Evolutionary conservation across 2,113 vertebrate species (phyloP).

Genomic region (pig (Sus scrofa)): T2T-Sscrofa CM000821.6:47164001-47164500

Average conservation of each 20-base stretch:
- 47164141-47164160: slow-evolving; percentile 36
- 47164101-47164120: not conserved
- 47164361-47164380: slow-evolving; percentile 39
- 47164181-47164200: slow-evolving; percentile 69
- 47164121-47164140: not conserved
- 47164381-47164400: slow-evolving; percentile 58
- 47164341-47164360: slow-evolving; percentile 54
- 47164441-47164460: too few species aligned
- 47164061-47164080: not conserved
- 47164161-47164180: not conserved
- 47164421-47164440: slow-evolving; percentile 78
- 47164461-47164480: not conserved
- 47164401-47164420: slow-evolving; percentile 48
- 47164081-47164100: not conserved
- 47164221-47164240: slow-evolving; percentile 59
- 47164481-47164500: slow-evolving; percentile 27
- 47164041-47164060: slow-evolving; percentile 10
- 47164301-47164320: slow-evolving; percentile 69
- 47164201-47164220: slow-evolving; percentile 71
- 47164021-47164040: not conserved
- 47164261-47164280: slow-evolving; percentile 64
- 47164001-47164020: not conserved
- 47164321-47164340: slow-evolving; percentile 66
- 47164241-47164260: not conserved
- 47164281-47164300: slow-evolving; percentile 72